Percentiles rank a stretch among this genome's conserved stretches.
phyloP scores from a whole-genome alignment of 2,797 vertebrate species.

The Mormyrops attenuatus region DNA sequence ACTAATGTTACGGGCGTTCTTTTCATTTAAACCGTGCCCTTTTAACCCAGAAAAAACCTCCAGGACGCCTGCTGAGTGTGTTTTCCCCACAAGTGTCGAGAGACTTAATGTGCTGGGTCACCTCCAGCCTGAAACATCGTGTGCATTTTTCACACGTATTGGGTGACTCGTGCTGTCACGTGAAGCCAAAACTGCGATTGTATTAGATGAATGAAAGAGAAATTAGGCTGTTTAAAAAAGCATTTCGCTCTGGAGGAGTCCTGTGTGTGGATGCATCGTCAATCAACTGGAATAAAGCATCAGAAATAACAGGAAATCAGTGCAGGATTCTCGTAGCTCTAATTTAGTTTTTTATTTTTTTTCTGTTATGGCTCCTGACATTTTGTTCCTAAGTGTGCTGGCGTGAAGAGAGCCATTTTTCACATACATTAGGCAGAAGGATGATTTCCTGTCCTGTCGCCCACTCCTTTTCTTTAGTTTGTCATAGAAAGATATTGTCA shows the following conservation, averaged over 20 bases:
- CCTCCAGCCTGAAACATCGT: not conserved
- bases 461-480: not conserved
- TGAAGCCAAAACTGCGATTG: not conserved
- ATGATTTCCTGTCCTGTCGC: not conserved
- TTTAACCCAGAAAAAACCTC: not conserved
- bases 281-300: not conserved
- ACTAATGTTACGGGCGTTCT: not conserved
- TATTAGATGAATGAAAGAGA: not conserved
- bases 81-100: not conserved
- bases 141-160: not conserved
- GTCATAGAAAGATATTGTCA: not conserved
- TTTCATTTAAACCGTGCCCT: not conserved
- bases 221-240: not conserved
- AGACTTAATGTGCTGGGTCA: no score
- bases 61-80: not conserved
- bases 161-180: not conserved
- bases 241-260: not conserved
- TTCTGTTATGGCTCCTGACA: not conserved
- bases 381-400: not conserved
- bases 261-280: not conserved
- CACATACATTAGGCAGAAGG: not conserved
- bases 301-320: not conserved
- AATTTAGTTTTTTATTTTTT: not conserved
- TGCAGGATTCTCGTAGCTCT: not conserved
- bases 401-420: not conserved